Evolutionary conservation across 2,888 invertebrate species (phyloP).

Genomic region (Halocaridina rubra): DNA sequence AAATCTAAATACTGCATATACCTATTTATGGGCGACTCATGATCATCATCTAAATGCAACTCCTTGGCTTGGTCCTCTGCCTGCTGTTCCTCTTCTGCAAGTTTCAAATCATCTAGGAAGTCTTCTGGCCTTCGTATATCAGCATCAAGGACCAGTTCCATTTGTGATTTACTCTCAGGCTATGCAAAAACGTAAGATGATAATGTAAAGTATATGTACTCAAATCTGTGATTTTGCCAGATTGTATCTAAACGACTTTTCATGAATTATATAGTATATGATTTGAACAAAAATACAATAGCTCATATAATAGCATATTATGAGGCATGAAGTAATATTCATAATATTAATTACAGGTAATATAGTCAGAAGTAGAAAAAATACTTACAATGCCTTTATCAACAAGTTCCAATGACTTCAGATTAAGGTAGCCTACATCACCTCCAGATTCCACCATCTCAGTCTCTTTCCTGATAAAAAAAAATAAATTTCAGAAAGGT

Average conservation of each 20-base stretch:
- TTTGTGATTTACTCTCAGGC: constrained; percentile 21
- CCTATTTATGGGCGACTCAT: no score
- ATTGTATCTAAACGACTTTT: no score
- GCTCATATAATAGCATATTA: no score
- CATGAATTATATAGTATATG: no score
- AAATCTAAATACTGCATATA: no score
- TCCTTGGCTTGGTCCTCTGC: constrained; percentile 60
- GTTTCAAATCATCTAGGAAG: constrained; percentile 39
- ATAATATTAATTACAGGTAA: no score
- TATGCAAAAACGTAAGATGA: not conserved
- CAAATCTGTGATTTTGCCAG: no score
- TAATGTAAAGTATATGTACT: not conserved
- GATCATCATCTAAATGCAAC: not conserved
- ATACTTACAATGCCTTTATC: constrained; percentile 69
- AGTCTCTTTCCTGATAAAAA: constrained; percentile 79
- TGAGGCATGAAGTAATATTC: no score
- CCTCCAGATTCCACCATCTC: constrained; percentile 90
- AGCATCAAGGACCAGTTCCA: constrained; percentile 33
- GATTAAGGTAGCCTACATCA: constrained; percentile 93
- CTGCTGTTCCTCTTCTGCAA: constrained; percentile 55
- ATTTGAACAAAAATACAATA: no score
- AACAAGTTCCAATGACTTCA: constrained; percentile 85
- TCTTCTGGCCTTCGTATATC: constrained; percentile 38
- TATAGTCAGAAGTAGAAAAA: no score
- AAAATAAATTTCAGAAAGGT: no score